Base-by-base conservation (phyloP, 1,140 invertebrate genomes). In the Vanessa atalanta region DNA sequence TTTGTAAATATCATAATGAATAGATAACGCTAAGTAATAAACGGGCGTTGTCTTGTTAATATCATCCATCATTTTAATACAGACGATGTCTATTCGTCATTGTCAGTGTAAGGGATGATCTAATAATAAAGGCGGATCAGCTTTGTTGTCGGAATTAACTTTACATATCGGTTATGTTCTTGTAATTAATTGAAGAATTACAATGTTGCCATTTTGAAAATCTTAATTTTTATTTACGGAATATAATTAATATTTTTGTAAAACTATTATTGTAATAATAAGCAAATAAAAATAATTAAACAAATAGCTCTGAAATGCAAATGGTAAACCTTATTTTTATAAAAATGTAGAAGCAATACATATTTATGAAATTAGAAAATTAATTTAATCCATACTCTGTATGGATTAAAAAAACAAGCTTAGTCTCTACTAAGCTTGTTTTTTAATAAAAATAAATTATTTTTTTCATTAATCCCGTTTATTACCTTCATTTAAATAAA, bases 41-140 rank as follows among this genome's bases (percentile, higher is more conserved):
- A 31, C 57, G 12, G 16, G 26, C 26, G 23, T 61, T 37, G 57
- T 31, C 57, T 15, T n/a, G 26, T 37, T 26, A 12, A 2, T 61
- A n/a, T 61, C 57, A 61, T 61, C 31, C 57, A 37, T 61, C 31
- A 37, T 61, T 57, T 57, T 57, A 23, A 57, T 57, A 57, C 23
- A 14, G 12, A 57, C 20, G 53, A 23, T 57, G 53, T 57, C 50
- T 57, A 57, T 57, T 23, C 53, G 53, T 57, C 53, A 57, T 57
- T 57, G 53, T 23, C 53, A 23, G 20, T 8, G 20, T 57, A 57
- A 57, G 20, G 16, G 20, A 57, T 57, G 9, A 23, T 43, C 37
- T 43, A 43, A 43, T 57, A 57, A 23, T 57, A 57, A 57, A 57
- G n/a, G 20, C 20, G 16, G 20, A 57, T 53, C 53, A 57, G 16